Base-by-base conservation (phyloP, 2,888 invertebrate genomes). In the Hirtodrosophila confusa region DNA sequence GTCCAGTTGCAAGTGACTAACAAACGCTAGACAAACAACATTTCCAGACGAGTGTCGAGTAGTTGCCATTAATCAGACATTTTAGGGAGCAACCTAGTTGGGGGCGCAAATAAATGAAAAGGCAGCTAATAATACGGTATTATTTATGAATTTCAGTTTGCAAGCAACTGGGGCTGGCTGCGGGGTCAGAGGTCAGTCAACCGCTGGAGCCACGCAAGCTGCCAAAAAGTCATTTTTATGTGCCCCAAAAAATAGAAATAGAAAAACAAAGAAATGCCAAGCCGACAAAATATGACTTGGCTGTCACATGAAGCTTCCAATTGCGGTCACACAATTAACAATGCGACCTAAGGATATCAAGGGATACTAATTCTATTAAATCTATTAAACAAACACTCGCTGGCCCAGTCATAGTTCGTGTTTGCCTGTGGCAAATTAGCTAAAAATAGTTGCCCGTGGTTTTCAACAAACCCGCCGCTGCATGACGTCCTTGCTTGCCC, bases 101-200 rank as follows among this genome's bases (percentile, higher is more conserved):
- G 35, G 44, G 33, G 17, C n/a, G 23, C 17, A 45, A 62, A 54
- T 60, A 56, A 75, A 60, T 65, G 49, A 73, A 66, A 39, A 50
- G 24, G 43, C 36, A 9, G 50, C 63, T 84, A 78, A 85, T 75
- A 80, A 67, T 69, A 66, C 50, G 56, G 60, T 78, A 75, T 80
- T 82, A 78, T 87, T 82, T 87, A 82, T 82, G 78, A 51, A 69
- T 66, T 84, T 64, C 55, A 72, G 75, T 84, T 66, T 51, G 80
- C 70, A 49, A 74, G 53, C 23, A 47, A 43, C 50, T 50, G 40
- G 37, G 40, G 53, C 33, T 23, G 12, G 23, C 39, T 39, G 35
- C 31, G 43, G 49, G 54, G 27, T 39, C 55, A 53, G 45, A 80
- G 80, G 74, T 80, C 80, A 80, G 37, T 86, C 78, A 80, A 86